A percentile compares a stretch with the other conserved stretches of the same genome.
phyloP scores from a whole-genome alignment of 2,113 vertebrate species.

The Cyprinodon tularosa region DNA sequence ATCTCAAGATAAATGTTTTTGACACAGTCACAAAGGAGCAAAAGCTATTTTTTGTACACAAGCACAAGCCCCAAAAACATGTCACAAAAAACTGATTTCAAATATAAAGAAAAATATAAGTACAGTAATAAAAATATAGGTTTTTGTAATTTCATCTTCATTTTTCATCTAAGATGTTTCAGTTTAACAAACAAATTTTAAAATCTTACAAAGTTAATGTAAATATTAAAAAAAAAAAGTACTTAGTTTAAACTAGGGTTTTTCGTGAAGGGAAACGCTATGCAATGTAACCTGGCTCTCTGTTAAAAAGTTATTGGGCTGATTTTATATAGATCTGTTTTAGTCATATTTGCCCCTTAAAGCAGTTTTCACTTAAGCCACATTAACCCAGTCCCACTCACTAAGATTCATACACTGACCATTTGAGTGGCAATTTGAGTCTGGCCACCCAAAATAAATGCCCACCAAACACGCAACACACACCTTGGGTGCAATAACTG shows the following conservation, averaged over 20 bases:
- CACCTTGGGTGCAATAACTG: too few species aligned
- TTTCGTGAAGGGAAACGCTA: background rate
- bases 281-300: background rate
- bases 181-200: background rate
- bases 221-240: background rate
- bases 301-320: background rate
- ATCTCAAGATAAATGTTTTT: background rate
- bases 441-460: too few species aligned
- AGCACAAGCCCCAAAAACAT: background rate
- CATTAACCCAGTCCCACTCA: too few species aligned
- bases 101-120: background rate
- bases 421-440: too few species aligned
- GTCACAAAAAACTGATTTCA: background rate
- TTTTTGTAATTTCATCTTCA: background rate
- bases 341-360: too few species aligned
- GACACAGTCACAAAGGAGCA: background rate
- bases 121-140: background rate
- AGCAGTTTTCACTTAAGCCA: too few species aligned
- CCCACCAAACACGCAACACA: too few species aligned
- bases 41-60: background rate
- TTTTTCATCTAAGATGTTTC: background rate
- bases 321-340: too few species aligned
- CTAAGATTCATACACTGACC: too few species aligned
- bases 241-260: background rate
- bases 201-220: background rate